Evolutionary conservation across 2,888 invertebrate genomes (phyloP), one percentile per base, ranked within the genome.

Genomic region (Petrolisthes cinctipes): DNA sequence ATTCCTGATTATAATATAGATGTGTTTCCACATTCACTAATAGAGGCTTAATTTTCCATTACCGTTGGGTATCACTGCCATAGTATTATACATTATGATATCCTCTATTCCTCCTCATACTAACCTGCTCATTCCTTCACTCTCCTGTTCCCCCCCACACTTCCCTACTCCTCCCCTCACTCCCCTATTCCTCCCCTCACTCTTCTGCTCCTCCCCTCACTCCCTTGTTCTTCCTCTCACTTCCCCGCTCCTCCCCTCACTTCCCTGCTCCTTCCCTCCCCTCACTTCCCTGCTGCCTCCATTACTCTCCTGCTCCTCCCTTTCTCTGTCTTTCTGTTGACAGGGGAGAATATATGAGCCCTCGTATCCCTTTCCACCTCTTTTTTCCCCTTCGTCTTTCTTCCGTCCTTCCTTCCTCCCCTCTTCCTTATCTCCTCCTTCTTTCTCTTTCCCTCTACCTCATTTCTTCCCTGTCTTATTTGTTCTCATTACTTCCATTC

Each of bases 371-470:
- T 73, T n/a, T 73, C 73, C n/a, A 7, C 20, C 75, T 75, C 75
- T 75, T 20, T 75, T 2, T 75, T 4, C 4, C 56, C 14, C 80
- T 57, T 2, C 17, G 5, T 80, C 80, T 75, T n/a, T 75, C 75
- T 75, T n/a, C 23, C n/a, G 6, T n/a, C n/a, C 75, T 11, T 23
- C 6, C n/a, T n/a, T 23, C 23, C 75, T 6, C n/a, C n/a, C 7
- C 75, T n/a, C n/a, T 6, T 23, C 23, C n/a, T 6, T 61, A 6
- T 61, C 61, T 61, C 7, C 14, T 14, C 7, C 14, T 14, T 61
- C 61, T 61, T 14, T 61, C 75, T 75, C 75, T 75, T n/a, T 75
- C 75, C n/a, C 75, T 75, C 75, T 75, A 6, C n/a, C 75, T 75
- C 75, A 11, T n/a, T 75, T n/a, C n/a, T n/a, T 75, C 75, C n/a